Percentiles rank a stretch among this genome's conserved stretches.
Evolutionary conservation across 2,113 vertebrate species (phyloP).

Genomic region (Aspiorhynchus laticeps): DNA sequence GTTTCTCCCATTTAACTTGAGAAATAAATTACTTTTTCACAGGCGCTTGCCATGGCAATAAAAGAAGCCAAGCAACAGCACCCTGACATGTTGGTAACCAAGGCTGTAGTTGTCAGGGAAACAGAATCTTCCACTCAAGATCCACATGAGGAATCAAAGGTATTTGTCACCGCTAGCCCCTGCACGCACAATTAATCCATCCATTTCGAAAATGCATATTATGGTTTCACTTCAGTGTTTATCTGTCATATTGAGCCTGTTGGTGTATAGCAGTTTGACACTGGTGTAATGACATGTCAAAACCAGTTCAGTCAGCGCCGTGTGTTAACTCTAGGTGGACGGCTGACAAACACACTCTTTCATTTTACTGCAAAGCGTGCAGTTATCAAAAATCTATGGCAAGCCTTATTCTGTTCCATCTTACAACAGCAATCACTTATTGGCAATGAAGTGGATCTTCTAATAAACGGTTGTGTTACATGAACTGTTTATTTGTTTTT

Average conservation of each 20-base stretch:
- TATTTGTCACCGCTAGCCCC: slow-evolving; percentile 61
- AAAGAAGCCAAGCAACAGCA: slow-evolving; percentile 98
- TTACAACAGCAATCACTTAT: background rate
- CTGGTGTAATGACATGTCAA: slow-evolving; percentile 37
- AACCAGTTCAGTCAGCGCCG: slow-evolving; percentile 6
- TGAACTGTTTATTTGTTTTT: background rate
- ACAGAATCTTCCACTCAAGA: slow-evolving; percentile 93
- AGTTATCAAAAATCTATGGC: background rate
- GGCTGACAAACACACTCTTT: background rate
- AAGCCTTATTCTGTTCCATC: background rate
- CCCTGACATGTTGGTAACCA: slow-evolving; percentile 99
- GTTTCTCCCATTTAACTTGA: slow-evolving; percentile 17
- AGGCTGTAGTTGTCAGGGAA: slow-evolving; percentile 98
- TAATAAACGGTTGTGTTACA: background rate
- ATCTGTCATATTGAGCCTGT: slow-evolving; percentile 35
- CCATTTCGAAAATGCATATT: slow-evolving; percentile 18
- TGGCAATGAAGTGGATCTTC: background rate
- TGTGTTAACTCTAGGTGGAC: slow-evolving; percentile 5
- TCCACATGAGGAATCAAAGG: slow-evolving; percentile 86
- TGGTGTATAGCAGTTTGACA: slow-evolving; percentile 29
- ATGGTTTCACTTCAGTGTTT: slow-evolving; percentile 31
- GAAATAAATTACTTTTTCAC: slow-evolving; percentile 42
- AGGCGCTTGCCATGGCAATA: slow-evolving; percentile 98
- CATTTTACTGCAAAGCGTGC: background rate
- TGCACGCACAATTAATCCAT: slow-evolving; percentile 34